These are phyloP conservation scores for Brienomyrus longianalis DNA, from an alignment of 2,113 vertebrate genomes.

Conservation along the genomic window DNA sequence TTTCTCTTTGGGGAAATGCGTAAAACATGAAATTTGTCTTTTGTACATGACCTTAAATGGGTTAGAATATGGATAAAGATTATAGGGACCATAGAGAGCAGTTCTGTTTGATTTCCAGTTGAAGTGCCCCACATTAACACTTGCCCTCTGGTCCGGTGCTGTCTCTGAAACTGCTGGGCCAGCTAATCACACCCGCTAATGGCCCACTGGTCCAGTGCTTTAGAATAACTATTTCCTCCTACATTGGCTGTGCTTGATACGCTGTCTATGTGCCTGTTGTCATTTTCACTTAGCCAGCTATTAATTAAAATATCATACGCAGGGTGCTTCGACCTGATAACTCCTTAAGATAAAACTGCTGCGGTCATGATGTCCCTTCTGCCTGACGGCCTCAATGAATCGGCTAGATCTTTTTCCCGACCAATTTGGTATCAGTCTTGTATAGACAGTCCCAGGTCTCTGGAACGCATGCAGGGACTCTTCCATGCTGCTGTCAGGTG, in stretches of 20 bases:
- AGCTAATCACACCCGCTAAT: not conserved
- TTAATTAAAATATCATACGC: not conserved
- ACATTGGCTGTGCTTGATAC: not conserved
- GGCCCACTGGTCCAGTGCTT: not conserved
- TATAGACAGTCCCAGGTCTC: not conserved
- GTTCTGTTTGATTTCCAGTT: not conserved
- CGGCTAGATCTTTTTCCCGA: not conserved
- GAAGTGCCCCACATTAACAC: not conserved
- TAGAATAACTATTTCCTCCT: not conserved
- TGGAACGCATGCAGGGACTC: not conserved
- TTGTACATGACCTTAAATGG: not conserved
- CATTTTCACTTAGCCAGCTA: not conserved
- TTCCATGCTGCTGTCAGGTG: not conserved
- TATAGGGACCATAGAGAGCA: not conserved
- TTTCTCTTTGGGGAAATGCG: not conserved
- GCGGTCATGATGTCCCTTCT: not conserved
- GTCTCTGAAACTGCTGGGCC: not conserved
- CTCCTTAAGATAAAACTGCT: not conserved
- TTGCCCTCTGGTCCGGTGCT: not conserved
- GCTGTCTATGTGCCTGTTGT: not conserved
- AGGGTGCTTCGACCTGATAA: not conserved
- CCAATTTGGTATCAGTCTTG: not conserved
- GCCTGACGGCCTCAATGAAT: not conserved
- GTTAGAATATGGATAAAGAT: slow-evolving; percentile 2
- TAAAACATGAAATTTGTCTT: not conserved